Evolutionary conservation across 2,113 vertebrate genomes (phyloP).

Genomic region (Phalacrocorax aristotelis): DNA sequence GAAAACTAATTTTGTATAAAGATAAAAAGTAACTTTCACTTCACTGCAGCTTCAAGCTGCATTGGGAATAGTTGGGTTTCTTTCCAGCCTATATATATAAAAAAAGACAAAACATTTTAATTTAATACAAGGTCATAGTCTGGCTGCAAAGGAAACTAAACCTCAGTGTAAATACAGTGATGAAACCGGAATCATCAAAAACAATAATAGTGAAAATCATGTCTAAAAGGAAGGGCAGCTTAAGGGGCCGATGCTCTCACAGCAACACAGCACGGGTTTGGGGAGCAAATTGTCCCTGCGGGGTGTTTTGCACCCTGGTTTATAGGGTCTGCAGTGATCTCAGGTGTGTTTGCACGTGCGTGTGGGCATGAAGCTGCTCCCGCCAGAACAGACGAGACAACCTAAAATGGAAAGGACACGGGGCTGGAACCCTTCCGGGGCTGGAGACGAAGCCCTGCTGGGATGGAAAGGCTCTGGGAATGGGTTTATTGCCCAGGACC

Average conservation of each 20-base stretch:
- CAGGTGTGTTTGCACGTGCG: fast-evolving
- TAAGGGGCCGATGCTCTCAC: neutral
- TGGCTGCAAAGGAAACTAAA: neutral
- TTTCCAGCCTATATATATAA: neutral
- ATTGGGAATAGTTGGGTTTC: neutral
- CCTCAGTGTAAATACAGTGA: neutral
- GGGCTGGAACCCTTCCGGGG: neutral
- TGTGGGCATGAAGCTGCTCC: neutral
- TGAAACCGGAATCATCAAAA: neutral
- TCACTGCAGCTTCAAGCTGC: neutral
- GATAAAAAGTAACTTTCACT: neutral
- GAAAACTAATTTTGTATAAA: neutral
- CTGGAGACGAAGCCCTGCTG: neutral
- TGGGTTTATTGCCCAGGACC: neutral
- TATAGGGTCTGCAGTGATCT: neutral
- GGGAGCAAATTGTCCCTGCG: fast-evolving
- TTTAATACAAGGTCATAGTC: neutral
- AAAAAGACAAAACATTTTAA: neutral
- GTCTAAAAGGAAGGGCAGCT: neutral
- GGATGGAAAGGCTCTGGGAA: neutral
- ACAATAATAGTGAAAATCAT: neutral
- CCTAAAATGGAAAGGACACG: neutral
- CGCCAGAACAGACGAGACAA: neutral
- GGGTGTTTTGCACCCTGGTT: neutral
- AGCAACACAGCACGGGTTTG: neutral